Conservation (phyloP, 2,113 vertebrate genomes). For the Menura novaehollandiae region DNA sequence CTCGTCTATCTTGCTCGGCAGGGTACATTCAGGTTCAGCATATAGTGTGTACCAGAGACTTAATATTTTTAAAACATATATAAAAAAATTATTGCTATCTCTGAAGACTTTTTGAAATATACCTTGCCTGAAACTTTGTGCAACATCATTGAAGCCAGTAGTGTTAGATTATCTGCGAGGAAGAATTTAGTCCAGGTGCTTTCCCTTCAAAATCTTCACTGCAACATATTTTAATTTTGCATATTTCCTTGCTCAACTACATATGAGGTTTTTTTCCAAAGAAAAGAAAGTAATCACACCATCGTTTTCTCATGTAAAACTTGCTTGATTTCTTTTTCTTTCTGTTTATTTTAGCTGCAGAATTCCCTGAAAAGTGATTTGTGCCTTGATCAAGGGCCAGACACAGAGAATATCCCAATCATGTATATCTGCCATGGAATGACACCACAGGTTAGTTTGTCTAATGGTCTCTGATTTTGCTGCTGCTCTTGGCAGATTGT, state of each 20-base stretch:
- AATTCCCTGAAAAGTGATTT: slow-evolving; percentile 94
- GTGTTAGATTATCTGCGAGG: background rate
- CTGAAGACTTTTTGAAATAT: background rate
- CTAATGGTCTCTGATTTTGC: background rate
- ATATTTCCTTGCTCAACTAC: background rate
- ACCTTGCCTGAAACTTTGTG: background rate
- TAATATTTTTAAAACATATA: background rate
- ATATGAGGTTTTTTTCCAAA: background rate
- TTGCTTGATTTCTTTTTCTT: slow-evolving; percentile 21
- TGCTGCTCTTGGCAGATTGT: background rate
- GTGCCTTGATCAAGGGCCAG: slow-evolving; percentile 96
- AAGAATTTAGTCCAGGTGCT: background rate
- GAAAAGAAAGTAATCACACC: background rate
- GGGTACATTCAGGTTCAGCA: background rate
- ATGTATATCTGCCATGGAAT: slow-evolving; percentile 97
- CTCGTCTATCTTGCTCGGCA: background rate
- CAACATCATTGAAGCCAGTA: background rate
- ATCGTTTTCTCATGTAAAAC: background rate
- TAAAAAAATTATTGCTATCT: background rate
- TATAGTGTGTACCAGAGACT: background rate
- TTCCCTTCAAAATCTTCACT: background rate
- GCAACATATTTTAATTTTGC: background rate
- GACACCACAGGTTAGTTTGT: slow-evolving; percentile 89
- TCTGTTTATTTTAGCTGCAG: slow-evolving; percentile 80
- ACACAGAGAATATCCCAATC: slow-evolving; percentile 95